Evolutionary conservation across 2,888 invertebrate genomes (phyloP), one percentile per base, ranked within the genome.

Genomic region (Cyrtodaria siliqua): DNA sequence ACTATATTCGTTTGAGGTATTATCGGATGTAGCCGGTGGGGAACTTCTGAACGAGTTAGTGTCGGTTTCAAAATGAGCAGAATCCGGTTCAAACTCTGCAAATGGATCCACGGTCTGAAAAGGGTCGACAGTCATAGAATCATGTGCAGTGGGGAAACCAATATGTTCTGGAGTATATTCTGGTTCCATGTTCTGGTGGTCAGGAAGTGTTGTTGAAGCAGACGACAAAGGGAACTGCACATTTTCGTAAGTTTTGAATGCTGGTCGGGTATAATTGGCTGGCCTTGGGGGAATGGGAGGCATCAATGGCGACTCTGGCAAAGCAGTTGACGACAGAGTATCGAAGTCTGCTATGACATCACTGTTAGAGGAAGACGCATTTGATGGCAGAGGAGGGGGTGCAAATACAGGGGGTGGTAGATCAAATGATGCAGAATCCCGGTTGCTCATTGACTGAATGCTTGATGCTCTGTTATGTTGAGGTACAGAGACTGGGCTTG

Each of bases 331-430:
- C 16, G 44, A 44, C 8, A 82, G 57, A 14, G 82, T 79, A 53
- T 82, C 82, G 71, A 82, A 79, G 26, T 82, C 79, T 20, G 62
- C 40, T 8, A 72, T 59, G 12, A 67, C 52, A 61, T 71, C 69
- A 50, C 33, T 29, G 1, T 47, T 14, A n/a, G n/a, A 24, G 40
- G 50, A 24, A 6, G 49, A 16, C 18, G n/a, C 33, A 44, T 61
- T 26, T 14, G 53, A 27, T 42, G 83, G 83, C 8, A 83, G 60
- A 18, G 83, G 83, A 14, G 83, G 83, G 1, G 83, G 83, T 18
- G 78, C 62, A 79, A 80, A 83, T 49, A 60, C 64, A 8, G 83
- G 83, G 14, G 77, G 83, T 14, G 83, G 83, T 52, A 78, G 57
- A 47, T 83, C 75, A 71, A 77, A 79, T 2, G 77, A 74, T 0